These are phyloP conservation scores for Nemapogon koenigi DNA, from an alignment of 2,888 invertebrate genomes.

Conservation along the genomic window DNA sequence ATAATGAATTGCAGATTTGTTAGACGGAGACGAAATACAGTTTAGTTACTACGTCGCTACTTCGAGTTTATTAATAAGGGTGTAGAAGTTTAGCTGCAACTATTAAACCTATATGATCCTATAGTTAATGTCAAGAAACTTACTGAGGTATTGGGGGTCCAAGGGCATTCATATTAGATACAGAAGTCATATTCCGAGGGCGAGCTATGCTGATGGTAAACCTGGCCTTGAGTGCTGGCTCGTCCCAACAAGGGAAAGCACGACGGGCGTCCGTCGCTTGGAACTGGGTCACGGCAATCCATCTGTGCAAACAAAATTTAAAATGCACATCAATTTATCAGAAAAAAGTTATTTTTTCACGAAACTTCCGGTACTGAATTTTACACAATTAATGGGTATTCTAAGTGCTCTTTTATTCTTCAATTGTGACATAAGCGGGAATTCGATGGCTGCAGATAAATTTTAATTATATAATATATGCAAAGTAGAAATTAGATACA, in stretches of 20 bases:
- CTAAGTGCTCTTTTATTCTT: no score
- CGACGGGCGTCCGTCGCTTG: slow-evolving; percentile 82
- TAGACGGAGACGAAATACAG: no score
- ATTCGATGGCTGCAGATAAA: neutral
- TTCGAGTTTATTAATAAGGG: no score
- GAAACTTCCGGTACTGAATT: no score
- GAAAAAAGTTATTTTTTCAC: no score
- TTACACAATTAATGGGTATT: no score
- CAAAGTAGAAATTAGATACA: neutral
- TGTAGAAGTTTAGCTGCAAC: no score
- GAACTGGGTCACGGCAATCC: slow-evolving; percentile 84
- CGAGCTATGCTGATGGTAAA: slow-evolving; percentile 81
- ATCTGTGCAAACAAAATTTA: slow-evolving; percentile 46
- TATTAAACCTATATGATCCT: slow-evolving; percentile 4
- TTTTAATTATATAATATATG: neutral
- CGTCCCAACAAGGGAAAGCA: slow-evolving; percentile 89
- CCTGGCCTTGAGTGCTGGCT: slow-evolving; percentile 81
- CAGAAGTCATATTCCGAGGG: slow-evolving; percentile 72
- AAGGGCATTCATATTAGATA: slow-evolving; percentile 79
- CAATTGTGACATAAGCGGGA: no score
- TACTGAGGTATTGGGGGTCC: slow-evolving; percentile 54
- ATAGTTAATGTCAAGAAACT: slow-evolving; percentile 36
- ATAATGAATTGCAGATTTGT: no score
- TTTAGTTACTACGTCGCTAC: no score
- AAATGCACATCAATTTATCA: no score